A percentile compares a stretch with the other conserved stretches of the same genome.
These are phyloP conservation scores for Asarcornis scutulata DNA, from an alignment of 2,113 vertebrate genomes.

Conservation along the genomic window DNA sequence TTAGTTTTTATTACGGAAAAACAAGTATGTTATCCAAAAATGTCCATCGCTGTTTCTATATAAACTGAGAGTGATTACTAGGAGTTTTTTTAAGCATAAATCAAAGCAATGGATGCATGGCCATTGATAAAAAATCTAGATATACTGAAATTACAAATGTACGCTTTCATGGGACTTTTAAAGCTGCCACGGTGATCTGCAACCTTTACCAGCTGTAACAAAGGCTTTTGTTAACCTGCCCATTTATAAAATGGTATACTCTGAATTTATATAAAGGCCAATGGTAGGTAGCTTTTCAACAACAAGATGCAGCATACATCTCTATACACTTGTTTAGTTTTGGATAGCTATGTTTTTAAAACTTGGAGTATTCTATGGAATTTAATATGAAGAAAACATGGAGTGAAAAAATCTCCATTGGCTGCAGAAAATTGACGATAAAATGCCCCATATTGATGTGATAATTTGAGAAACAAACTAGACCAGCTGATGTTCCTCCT, in stretches of 20 bases:
- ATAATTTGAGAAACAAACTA: slow-evolving; percentile 20
- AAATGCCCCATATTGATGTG: not conserved
- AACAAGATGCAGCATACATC: not conserved
- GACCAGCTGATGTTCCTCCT: not conserved
- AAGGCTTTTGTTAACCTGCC: not conserved
- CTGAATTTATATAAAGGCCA: not conserved
- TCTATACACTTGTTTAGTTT: not conserved
- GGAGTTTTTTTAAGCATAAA: not conserved
- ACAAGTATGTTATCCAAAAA: slow-evolving; percentile 37
- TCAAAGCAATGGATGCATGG: not conserved
- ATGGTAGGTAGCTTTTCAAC: not conserved
- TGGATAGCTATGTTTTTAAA: not conserved
- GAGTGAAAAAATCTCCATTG: not conserved
- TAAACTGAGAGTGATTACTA: not conserved
- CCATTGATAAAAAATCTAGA: not conserved
- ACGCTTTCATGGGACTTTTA: not conserved
- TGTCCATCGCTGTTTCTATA: not conserved
- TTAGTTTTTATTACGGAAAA: slow-evolving; percentile 25
- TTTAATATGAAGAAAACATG: not conserved
- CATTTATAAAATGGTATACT: not conserved
- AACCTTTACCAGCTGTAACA: not conserved
- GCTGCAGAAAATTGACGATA: not conserved
- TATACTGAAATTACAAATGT: not conserved
- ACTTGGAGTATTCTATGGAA: not conserved
- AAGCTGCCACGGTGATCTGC: not conserved